A percentile compares a stretch with the other conserved stretches of the same genome.
Evolutionary conservation across 2,888 invertebrate genomes (phyloP).

Genomic region (Cactoblastis cactorum): DNA sequence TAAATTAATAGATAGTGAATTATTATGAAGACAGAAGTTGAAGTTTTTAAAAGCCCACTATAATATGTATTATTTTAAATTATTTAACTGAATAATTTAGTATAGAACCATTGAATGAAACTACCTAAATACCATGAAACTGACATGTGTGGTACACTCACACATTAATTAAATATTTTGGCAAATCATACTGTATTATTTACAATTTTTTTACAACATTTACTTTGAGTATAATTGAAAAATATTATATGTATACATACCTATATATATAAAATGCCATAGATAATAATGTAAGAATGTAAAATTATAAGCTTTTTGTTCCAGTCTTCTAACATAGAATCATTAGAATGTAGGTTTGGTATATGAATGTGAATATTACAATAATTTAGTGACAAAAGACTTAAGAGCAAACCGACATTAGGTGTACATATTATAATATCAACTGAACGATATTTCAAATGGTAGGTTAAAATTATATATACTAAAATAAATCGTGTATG

Average conservation of each 20-base stretch:
- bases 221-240: background rate
- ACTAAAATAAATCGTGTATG: conserved; percentile 42
- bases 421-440: conserved; percentile 56
- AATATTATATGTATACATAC: background rate
- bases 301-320: conserved; percentile 23
- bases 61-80: background rate
- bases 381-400: conserved; percentile 67
- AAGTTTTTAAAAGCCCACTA: background rate
- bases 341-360: conserved; percentile 47
- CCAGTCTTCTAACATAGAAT: conserved; percentile 36
- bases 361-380: conserved; percentile 68
- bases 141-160: background rate
- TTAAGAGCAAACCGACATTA: conserved; percentile 47
- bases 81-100: background rate
- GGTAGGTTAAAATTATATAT: conserved; percentile 36
- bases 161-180: background rate
- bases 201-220: background rate
- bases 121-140: background rate
- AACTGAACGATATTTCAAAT: conserved; percentile 51
- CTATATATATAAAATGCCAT: background rate
- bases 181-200: too few relatives aligned
- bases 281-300: background rate
- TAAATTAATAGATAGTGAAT: conserved; percentile 24
- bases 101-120: background rate
- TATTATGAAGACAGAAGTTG: background rate